phyloP scores from a whole-genome alignment of 2,113 vertebrate genomes.

The Catharus bicknelli region DNA sequence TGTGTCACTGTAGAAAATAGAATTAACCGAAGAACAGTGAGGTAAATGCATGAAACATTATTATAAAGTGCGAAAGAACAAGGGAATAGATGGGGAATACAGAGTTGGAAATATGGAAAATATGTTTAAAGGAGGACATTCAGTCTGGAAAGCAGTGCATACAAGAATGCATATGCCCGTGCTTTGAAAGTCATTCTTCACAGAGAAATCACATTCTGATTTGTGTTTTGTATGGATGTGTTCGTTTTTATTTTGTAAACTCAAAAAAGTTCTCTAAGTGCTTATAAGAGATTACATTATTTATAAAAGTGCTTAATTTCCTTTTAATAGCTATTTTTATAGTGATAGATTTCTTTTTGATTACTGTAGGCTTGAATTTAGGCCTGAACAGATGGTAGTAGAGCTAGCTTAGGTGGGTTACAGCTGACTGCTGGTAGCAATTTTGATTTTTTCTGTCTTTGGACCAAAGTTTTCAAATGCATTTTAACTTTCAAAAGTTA shows the following conservation, averaged over 20 bases:
- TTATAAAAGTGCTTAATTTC: background rate
- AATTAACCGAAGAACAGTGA: background rate
- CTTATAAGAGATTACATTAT: background rate
- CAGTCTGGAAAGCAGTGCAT: background rate
- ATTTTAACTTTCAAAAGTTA: background rate
- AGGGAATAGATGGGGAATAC: background rate
- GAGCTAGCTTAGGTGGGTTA: background rate
- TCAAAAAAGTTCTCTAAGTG: background rate
- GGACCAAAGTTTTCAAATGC: background rate
- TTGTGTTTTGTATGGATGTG: background rate
- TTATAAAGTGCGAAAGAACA: background rate
- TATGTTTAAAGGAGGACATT: background rate
- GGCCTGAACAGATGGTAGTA: background rate
- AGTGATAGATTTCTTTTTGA: background rate
- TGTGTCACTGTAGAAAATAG: background rate
- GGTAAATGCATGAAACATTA: background rate
- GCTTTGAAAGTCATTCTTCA: background rate
- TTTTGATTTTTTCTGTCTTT: background rate
- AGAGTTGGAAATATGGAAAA: background rate
- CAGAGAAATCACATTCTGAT: background rate
- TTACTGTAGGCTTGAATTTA: background rate
- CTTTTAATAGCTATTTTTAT: background rate
- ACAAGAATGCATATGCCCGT: background rate
- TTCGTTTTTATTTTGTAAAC: background rate
- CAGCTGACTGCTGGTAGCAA: background rate